Base-by-base conservation (phyloP, 2,888 invertebrate genomes). In the Rhodophaea formosa region DNA sequence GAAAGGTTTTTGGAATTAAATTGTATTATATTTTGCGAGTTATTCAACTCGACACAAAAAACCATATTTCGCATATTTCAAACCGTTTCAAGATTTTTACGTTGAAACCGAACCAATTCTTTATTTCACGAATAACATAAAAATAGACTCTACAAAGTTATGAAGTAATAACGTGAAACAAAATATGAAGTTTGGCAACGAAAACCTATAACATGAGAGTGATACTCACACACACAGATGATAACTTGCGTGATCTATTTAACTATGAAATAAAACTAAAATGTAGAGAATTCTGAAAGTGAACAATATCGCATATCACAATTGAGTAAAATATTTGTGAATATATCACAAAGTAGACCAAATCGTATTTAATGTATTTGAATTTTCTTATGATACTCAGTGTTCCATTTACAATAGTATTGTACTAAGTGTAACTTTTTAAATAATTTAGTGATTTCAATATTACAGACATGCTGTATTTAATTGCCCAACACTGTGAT, bases 401-500 rank as follows among this genome's bases (percentile, higher is more conserved):
- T 75, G 72, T 71, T 70, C 70, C 62, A 66, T 63, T 70, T 64
- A 66, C 65, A 64, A 59, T 61, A 57, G 53, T 61, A 12, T 39
- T 57, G 53, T 56, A 59, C 23, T 62, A 65, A 52, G 53, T 64
- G 53, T 68, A 66, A 63, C 53, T 67, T 64, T 32, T 64, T 65
- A 52, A 59, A 65, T 66, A 63, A 68, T 70, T 72, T 68, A 29
- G 35, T 53, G 44, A 53, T 55, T 53, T 57, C 8, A 45, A 23
- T 58, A 45, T 49, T 46, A 39, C 16, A 64, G 63, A 63, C 72
- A 70, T 64, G 68, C 74, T 77, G 70, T 77, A 75, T 74, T 69
- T 74, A 68, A 63, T 70, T 71, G 70, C 75, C 67, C 63, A 65
- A 72, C 75, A 76, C 77, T 81, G 82, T 82, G 80, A 82, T 82